Percentiles rank a stretch among this genome's conserved stretches.
phyloP scores from a whole-genome alignment of 2,113 vertebrate genomes.

The Gasterosteus aculeatus region DNA sequence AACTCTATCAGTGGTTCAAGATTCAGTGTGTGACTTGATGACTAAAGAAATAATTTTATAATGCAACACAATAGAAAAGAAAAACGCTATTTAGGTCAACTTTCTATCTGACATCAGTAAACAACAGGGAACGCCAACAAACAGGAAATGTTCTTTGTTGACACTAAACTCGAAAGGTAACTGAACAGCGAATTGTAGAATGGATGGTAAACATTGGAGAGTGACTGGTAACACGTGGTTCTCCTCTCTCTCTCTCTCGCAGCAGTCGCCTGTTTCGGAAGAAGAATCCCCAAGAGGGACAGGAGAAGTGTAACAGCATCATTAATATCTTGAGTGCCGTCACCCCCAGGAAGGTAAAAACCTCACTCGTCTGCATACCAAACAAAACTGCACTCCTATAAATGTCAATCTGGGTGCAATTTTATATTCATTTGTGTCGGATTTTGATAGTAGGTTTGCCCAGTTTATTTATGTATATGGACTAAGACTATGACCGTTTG shows the following conservation, averaged over 20 bases:
- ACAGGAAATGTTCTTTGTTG: constrained; percentile 35
- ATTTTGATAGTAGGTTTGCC: constrained; percentile 10
- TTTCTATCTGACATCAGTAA: constrained; percentile 2
- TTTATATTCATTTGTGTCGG: not conserved
- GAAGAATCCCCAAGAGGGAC: constrained; percentile 83
- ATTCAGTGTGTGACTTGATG: constrained; percentile 4
- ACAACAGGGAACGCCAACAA: constrained; percentile 15
- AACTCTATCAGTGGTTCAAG: not conserved
- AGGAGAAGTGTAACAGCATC: constrained; percentile 87
- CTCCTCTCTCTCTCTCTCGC: constrained; percentile 30
- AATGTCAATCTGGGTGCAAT: not conserved
- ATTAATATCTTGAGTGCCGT: constrained; percentile 84
- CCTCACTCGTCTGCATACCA: not conserved
- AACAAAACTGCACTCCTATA: constrained; percentile 1
- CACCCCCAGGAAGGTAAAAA: constrained; percentile 80
- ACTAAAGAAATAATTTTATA: constrained; percentile 3
- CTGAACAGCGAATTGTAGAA: constrained; percentile 19
- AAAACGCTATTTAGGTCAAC: constrained; percentile 10
- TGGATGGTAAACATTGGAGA: constrained; percentile 36
- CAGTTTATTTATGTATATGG: constrained; percentile 7
- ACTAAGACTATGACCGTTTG: constrained; percentile 22
- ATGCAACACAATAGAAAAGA: constrained; percentile 14
- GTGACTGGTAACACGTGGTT: constrained; percentile 30
- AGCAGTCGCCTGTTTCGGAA: constrained; percentile 84
- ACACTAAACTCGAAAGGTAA: constrained; percentile 21